Evolutionary conservation across 2,113 vertebrate species (phyloP).

Genomic region (Nyctibius bracteatus): DNA sequence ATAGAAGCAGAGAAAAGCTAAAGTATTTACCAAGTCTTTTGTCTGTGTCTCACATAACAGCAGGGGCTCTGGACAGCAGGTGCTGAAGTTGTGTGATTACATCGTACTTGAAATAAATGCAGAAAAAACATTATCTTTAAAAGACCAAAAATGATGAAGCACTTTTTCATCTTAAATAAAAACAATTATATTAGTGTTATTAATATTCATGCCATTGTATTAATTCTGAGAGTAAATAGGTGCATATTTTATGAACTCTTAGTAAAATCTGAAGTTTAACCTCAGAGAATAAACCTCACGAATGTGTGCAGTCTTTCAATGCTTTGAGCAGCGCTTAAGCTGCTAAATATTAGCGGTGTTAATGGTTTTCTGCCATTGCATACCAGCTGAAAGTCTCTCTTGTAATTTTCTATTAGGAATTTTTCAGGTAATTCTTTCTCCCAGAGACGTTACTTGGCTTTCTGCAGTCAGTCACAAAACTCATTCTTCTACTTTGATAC

Average conservation of each 20-base stretch:
- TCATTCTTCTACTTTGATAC: not conserved
- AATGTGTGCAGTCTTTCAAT: not conserved
- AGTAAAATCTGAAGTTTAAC: not conserved
- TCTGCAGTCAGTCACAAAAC: not conserved
- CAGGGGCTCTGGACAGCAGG: not conserved
- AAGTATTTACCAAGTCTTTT: conserved; percentile 10
- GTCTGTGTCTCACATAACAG: not conserved
- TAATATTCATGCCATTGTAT: not conserved
- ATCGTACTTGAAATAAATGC: not conserved
- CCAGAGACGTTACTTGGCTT: not conserved
- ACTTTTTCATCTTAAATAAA: not conserved
- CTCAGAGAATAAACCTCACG: not conserved
- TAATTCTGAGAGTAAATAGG: not conserved
- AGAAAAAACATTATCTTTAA: not conserved
- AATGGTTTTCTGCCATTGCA: not conserved
- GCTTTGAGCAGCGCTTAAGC: not conserved
- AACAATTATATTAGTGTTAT: not conserved
- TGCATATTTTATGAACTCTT: not conserved
- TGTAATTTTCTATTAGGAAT: not conserved
- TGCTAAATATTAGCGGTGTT: not conserved
- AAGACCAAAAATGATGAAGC: not conserved
- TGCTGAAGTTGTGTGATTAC: not conserved
- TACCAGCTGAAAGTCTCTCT: not conserved
- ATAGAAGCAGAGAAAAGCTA: not conserved
- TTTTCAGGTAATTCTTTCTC: not conserved